Evolutionary conservation across 92 coral and sea anemone genomes (phyloP).

Genomic region (Paragorgia papillata): DNA sequence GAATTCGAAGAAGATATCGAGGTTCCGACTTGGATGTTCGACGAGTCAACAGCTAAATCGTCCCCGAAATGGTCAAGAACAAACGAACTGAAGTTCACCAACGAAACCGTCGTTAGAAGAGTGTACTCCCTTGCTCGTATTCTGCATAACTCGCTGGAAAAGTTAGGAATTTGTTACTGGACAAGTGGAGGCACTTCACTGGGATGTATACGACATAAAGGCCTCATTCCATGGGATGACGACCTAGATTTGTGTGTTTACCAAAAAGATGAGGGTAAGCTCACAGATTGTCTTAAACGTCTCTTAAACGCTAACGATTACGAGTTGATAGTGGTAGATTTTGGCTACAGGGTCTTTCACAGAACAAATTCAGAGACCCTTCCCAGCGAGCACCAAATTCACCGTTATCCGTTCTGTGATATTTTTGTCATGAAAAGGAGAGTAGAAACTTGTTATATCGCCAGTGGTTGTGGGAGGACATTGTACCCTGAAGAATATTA

Average conservation of each 20-base stretch:
- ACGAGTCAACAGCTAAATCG: conserved; percentile 18
- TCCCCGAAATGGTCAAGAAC: conserved; percentile 35
- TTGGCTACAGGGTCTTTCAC: conserved; percentile 67
- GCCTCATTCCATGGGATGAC: conserved; percentile 78
- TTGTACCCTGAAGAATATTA: conserved; percentile 70
- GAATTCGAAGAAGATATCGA: conserved; percentile 17
- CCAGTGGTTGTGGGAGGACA: conserved; percentile 41
- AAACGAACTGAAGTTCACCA: conserved; percentile 56
- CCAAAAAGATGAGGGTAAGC: conserved; percentile 56
- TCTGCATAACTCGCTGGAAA: conserved; percentile 46
- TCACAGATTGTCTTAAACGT: conserved; percentile 14
- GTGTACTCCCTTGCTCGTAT: conserved; percentile 62
- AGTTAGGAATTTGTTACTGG: conserved; percentile 58
- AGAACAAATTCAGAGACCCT: conserved; percentile 51
- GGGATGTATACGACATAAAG: conserved; percentile 69
- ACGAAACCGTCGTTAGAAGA: conserved; percentile 56
- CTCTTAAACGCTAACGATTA: conserved; percentile 41
- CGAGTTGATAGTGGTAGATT: conserved; percentile 47
- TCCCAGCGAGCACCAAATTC: conserved; percentile 25
- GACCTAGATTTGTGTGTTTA: conserved; percentile 66
- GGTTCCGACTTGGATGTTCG: conserved; percentile 61
- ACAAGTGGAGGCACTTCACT: conserved; percentile 65
- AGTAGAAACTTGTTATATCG: conserved; percentile 19
- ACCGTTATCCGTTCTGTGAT: conserved; percentile 74
- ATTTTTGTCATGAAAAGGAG: conserved; percentile 64